Base-by-base conservation (phyloP, 2,888 invertebrate species). In the Smittia sp. region DNA sequence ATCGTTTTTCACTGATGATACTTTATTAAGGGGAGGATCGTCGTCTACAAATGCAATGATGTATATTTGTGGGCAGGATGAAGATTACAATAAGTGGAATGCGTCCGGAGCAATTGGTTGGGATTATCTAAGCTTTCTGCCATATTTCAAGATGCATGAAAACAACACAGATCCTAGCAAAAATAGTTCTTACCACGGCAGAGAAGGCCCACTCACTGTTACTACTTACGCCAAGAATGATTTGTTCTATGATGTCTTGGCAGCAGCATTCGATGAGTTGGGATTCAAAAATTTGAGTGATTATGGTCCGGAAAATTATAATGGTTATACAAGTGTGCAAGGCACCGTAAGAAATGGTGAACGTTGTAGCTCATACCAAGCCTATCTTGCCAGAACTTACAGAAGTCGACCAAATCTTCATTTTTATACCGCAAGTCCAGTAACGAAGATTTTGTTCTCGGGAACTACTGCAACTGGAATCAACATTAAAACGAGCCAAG, bases 381-480 rank as follows among this genome's bases (percentile, higher is more conserved):
- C 39, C 1, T 67, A 39, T 22, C 7, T 67, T 20, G 39, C 27
- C 1, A 18, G 39, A 11, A 1, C n/a, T 39, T 3, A 39, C 15
- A 0, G 27, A 38, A 6, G 1, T n/a, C n/a, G 1, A 1, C 1
- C 7, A 15, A 67, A 67, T 13, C 11, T 67, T n/a, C 20, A 20
- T 67, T 4, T 9, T 67, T 11, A 15, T 13, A 20, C n/a, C n/a
- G n/a, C n/a, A n/a, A n/a, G n/a, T n/a, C 38, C 38, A 4, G 15
- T 39, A 0, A 20, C 20, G 65, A 69, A 79, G 9, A 62, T 78
- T 1, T 75, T 78, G 9, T 75, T 77, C 24, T 75, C 76, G 3
- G 27, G 69, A 6, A 76, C 73, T 1, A 77, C 75, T 39, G 73
- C 69, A 32, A 63, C 25, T 18, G 74, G 75, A 0, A 69, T 75